These are phyloP conservation scores for Bufotes viridis DNA, from an alignment of 2,797 vertebrate species.

Conservation along the genomic window DNA sequence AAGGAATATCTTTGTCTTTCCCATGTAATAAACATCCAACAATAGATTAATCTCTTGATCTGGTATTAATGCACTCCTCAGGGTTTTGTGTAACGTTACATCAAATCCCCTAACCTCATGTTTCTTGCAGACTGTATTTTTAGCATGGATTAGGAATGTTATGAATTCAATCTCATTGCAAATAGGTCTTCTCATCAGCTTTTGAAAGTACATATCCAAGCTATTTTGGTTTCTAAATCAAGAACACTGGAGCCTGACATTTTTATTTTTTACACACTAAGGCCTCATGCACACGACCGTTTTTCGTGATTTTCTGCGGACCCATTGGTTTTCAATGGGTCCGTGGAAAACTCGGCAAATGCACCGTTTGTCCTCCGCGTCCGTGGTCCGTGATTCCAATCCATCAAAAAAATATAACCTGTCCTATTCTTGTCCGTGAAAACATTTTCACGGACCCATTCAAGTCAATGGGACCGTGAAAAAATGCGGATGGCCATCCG, in stretches of 20 bases:
- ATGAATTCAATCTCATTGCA: slow-evolving; percentile 16
- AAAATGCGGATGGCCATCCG: no score
- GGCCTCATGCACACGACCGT: no score
- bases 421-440: no score
- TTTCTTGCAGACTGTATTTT: slow-evolving; percentile 34
- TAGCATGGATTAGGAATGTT: slow-evolving; percentile 39
- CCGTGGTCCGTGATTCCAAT: no score
- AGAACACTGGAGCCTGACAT: not conserved
- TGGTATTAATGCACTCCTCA: slow-evolving; percentile 25
- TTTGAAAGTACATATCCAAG: not conserved
- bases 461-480: no score
- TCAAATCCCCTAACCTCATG: slow-evolving; percentile 37
- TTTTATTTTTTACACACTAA: no score
- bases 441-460: no score
- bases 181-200: slow-evolving; percentile 18
- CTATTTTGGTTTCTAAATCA: not conserved
- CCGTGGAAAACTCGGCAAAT: no score
- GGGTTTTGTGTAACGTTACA: slow-evolving; percentile 21
- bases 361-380: no score
- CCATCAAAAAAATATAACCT: no score
- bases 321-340: no score
- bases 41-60: slow-evolving; percentile 26
- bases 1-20: not conserved
- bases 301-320: no score
- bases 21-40: slow-evolving; percentile 10